A percentile compares a stretch with the other conserved stretches of the same genome.
Evolutionary conservation across 2,797 vertebrate species (phyloP).

Genomic region (Arrhamphus sclerolepis): DNA sequence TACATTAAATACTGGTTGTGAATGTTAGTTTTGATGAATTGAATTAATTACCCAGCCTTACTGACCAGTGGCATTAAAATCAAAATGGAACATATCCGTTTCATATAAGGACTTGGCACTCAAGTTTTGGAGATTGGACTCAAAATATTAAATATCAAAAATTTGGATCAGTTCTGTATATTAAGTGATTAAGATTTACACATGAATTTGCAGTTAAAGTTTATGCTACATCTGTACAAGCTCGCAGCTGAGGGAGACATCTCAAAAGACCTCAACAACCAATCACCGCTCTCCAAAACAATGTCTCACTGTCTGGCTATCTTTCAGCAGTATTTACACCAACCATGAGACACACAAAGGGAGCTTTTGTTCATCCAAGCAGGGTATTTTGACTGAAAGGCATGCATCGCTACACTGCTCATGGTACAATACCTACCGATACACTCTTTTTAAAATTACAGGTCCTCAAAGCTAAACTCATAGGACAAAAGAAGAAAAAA

Average conservation of each 20-base stretch:
- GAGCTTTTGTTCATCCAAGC: slow-evolving; percentile 54
- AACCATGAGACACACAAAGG: slow-evolving; percentile 57
- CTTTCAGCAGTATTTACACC: slow-evolving; percentile 46
- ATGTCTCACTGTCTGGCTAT: slow-evolving; percentile 51
- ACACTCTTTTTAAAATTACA: slow-evolving; percentile 20
- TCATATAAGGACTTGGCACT: too few species aligned
- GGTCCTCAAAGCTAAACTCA: slow-evolving; percentile 27
- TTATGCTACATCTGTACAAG: not conserved
- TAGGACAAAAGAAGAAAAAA: slow-evolving; percentile 9
- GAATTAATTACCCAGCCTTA: too few species aligned
- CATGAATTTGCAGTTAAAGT: not conserved
- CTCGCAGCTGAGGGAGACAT: slow-evolving; percentile 31
- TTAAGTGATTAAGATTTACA: not conserved
- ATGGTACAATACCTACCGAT: slow-evolving; percentile 49
- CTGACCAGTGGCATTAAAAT: too few species aligned
- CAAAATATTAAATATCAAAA: not conserved
- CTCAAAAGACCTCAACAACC: slow-evolving; percentile 42
- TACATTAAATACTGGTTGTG: too few species aligned
- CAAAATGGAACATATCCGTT: not conserved
- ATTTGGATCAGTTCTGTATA: not conserved
- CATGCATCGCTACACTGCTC: slow-evolving; percentile 38
- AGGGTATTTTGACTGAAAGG: slow-evolving; percentile 59
- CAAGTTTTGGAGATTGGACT: too few species aligned
- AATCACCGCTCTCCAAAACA: slow-evolving; percentile 47
- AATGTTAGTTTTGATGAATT: too few species aligned